Percentiles rank a stretch among this genome's conserved stretches.
phyloP scores from a whole-genome alignment of 2,888 invertebrate species.

The Cantharis flavilabris region DNA sequence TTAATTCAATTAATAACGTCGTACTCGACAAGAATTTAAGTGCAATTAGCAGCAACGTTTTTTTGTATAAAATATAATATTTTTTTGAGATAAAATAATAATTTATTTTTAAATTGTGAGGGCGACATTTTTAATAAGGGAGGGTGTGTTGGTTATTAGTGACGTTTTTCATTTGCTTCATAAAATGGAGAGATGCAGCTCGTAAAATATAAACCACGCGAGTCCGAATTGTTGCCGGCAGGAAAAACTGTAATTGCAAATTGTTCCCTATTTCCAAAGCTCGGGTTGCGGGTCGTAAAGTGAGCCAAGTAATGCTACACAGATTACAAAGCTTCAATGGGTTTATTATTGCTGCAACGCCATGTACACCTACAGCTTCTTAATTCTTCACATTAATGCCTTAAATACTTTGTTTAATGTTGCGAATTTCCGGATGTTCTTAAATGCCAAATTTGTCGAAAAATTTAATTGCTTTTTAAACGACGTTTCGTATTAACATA shows the following conservation, averaged over 20 bases:
- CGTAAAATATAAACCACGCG: slow-evolving; percentile 48
- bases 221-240: slow-evolving; percentile 42
- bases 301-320: slow-evolving; percentile 40
- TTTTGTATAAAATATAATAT: neutral
- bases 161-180: slow-evolving; percentile 27
- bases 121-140: neutral
- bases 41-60: neutral
- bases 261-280: slow-evolving; percentile 41
- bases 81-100: neutral
- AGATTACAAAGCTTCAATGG: slow-evolving; percentile 43
- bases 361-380: slow-evolving; percentile 32
- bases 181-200: slow-evolving; percentile 48
- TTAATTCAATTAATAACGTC: neutral
- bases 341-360: slow-evolving; percentile 42
- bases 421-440: slow-evolving; percentile 12
- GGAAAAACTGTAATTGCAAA: slow-evolving; percentile 50
- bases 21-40: neutral
- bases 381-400: slow-evolving; percentile 35
- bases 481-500: neutral
- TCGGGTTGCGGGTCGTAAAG: slow-evolving; percentile 44
- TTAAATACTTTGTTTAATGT: slow-evolving; percentile 33
- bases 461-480: neutral
- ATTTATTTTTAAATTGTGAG: neutral
- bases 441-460: neutral
- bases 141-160: neutral